Base-by-base conservation (phyloP, 1,140 invertebrate genomes). In the Pseudomyrmex cubaensis region DNA sequence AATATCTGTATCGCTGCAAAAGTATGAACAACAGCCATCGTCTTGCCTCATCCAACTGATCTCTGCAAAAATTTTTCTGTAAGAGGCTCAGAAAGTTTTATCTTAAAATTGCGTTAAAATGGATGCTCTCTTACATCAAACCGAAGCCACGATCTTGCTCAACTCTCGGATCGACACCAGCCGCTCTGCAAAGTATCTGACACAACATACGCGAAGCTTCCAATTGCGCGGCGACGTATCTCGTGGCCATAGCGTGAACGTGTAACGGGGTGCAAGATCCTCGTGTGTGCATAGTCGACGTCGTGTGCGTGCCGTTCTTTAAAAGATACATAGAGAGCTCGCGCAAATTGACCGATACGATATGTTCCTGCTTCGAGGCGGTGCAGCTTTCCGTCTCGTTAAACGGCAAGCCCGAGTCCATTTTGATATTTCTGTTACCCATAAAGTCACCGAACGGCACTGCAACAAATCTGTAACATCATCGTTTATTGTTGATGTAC, bases 321-420 rank as follows among this genome's bases (percentile, higher is more conserved):
- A 98, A 94, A 78, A 98, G 93, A 94, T 98, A 97, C 93, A 98
- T 96, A 87, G 97, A 98, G 67, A 98, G 93, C 91, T 97, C 97
- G 0, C 97, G 95, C 35, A 98, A 94, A 94, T 98, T 98, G 95
- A 98, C 97, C 1, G 97, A 97, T 3, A 98, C 97, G 52, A 98
- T 96, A 92, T 98, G 97, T 87, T 98, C 97, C 90, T 98, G 97
- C 88, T 97, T 97, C 84, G 97, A 97, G 12, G 97, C 97, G 4
- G 97, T 98, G 89, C 97, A 98, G 44, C 96, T 97, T 93, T 98
- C 97, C n/a, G 96, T 95, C 92, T 98, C 97, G 61, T 96, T 94
- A 92, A 98, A 98, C 0, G 97, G 97, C 82, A 98, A 93, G 70
- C 86, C 90, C 0, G 91, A 92, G 9, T 94, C 93, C 25, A 93